Base-by-base conservation (phyloP, 2,888 invertebrate species). In the Drosophila kokeensis region DNA sequence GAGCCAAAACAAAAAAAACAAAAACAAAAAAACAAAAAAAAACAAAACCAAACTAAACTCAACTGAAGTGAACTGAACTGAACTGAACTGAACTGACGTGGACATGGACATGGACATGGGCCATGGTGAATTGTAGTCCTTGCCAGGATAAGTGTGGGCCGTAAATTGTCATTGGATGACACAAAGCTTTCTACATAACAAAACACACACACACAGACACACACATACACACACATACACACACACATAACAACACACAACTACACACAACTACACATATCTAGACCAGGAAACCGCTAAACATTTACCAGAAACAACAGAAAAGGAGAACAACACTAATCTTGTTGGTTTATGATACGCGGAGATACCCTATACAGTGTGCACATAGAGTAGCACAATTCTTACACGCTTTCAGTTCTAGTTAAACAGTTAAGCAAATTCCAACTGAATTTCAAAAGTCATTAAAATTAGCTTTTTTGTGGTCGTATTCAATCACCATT, bases 101-200 rank as follows among this genome's bases (percentile, higher is more conserved):
- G 52, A 73, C 73, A 34, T 50, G 34, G 32, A n/a, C 40, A n/a
- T 40, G 42, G 45, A 40, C 40, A n/a, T 50, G 48, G 48, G 40
- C 49, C 29, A 13, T 48, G 34, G 40, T 40, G 50, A 54, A 29
- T 45, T 53, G 30, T 15, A 45, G 62, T 32, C 40, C 42, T 63
- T 36, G 45, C 27, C 27, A n/a, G 13, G 40, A 54, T 67, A 30
- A 55, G 62, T 38, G 68, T 32, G 65, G 60, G 55, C 54, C 69
- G 81, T 76, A 86, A 83, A 86, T 86, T 86, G 85, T 89, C 85
- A 86, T 88, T 79, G 90, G 88, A 89, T 88, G 85, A 86, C 85
- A 86, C 79, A 81, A 76, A 78, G 88, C 88, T 86, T 88, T 86
- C 85, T 73, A 67, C 85, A 80, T 81, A 81, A 55, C 45, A 75